These are phyloP conservation scores for Zaprionus kolodkinae DNA, from an alignment of 1,140 invertebrate genomes.

Conservation along the genomic window DNA sequence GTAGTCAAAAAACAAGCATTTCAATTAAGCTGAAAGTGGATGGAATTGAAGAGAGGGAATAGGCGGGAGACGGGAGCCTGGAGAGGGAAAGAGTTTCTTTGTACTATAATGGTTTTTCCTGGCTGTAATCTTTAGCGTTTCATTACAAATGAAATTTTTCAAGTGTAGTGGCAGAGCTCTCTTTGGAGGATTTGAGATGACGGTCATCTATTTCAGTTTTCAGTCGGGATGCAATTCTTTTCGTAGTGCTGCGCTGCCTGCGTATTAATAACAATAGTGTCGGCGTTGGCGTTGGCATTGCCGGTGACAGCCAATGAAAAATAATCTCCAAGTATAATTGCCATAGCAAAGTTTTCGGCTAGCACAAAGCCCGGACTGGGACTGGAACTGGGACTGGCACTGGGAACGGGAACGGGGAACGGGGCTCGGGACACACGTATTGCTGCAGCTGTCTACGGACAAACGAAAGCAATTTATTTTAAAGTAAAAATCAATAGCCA, in stretches of 20 bases:
- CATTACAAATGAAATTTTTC: slow-evolving; percentile 22
- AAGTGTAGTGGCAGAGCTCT: not conserved
- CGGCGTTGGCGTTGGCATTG: slow-evolving; percentile 24
- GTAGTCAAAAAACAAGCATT: slow-evolving; percentile 51
- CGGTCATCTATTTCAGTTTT: slow-evolving; percentile 48
- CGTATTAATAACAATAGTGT: slow-evolving; percentile 77
- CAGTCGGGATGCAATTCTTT: slow-evolving; percentile 70
- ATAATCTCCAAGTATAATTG: slow-evolving; percentile 79
- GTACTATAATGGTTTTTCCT: not conserved
- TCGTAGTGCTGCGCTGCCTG: slow-evolving; percentile 39
- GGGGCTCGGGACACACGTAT: slow-evolving; percentile 21
- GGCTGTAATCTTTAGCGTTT: slow-evolving; percentile 27
- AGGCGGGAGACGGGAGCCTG: not conserved
- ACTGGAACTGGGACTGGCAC: not conserved
- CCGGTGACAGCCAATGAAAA: slow-evolving; percentile 62
- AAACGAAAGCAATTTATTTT: slow-evolving; percentile 82
- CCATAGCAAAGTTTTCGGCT: slow-evolving; percentile 66
- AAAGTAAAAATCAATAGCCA: slow-evolving; percentile 80
- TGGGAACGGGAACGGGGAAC: too few species aligned
- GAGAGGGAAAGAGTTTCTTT: slow-evolving; percentile 6
- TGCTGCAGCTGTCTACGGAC: slow-evolving; percentile 53
- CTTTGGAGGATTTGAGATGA: not conserved
- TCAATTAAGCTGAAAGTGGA: slow-evolving; percentile 71
- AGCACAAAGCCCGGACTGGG: slow-evolving; percentile 3
- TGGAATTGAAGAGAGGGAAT: too few species aligned